Evolutionary conservation across 1,140 invertebrate genomes (phyloP).

Genomic region (Atta colombica): DNA sequence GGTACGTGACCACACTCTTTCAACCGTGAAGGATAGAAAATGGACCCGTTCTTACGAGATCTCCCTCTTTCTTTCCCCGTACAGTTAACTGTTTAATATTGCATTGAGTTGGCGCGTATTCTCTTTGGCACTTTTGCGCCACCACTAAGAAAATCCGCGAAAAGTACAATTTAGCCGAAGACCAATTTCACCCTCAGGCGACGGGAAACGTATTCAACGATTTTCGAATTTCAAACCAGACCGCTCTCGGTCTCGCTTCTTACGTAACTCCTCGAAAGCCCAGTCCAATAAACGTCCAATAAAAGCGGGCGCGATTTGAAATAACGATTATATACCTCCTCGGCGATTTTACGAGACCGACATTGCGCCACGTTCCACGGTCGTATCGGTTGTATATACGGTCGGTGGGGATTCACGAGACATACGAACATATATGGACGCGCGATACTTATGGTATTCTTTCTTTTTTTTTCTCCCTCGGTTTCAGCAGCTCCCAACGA

Average conservation of each 20-base stretch:
- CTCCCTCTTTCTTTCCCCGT: not conserved
- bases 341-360: conserved; percentile 59
- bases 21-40: conserved; percentile 66
- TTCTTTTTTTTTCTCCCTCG: not conserved
- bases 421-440: conserved; percentile 35
- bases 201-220: conserved; percentile 49
- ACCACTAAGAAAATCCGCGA: conserved; percentile 24
- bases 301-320: conserved; percentile 61
- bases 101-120: conserved; percentile 80
- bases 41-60: conserved; percentile 67
- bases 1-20: conserved; percentile 77
- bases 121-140: conserved; percentile 38
- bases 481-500: conserved; percentile 54
- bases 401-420: conserved; percentile 31
- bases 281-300: conserved; percentile 57
- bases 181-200: conserved; percentile 24
- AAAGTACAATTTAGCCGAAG: conserved; percentile 42
- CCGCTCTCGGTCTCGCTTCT: conserved; percentile 6
- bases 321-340: conserved; percentile 60
- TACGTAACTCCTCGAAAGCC: conserved; percentile 42
- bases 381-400: conserved; percentile 38
- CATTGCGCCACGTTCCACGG: conserved; percentile 20
- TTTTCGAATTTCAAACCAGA: conserved; percentile 57
- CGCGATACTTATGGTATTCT: conserved; percentile 9
- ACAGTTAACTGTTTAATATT: conserved; percentile 78